These are phyloP conservation scores for Anthrax anthrax DNA, from an alignment of 2,888 invertebrate species.

Conservation along the genomic window DNA sequence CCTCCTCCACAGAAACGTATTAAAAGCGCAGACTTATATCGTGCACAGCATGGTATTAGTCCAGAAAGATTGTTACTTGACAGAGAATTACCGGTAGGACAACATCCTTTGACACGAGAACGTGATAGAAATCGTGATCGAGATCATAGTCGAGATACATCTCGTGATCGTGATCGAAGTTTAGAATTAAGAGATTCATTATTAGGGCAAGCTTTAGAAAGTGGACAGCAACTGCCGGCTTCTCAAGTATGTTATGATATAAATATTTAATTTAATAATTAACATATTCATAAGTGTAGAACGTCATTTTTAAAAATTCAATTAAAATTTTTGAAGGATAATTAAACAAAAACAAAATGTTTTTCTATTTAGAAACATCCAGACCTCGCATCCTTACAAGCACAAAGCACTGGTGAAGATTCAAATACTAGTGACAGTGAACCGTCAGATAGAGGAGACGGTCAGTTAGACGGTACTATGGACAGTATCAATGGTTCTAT, in stretches of 20 bases:
- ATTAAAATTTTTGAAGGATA: no score
- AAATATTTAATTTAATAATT: no score
- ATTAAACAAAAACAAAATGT: no score
- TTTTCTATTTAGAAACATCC: slow-evolving; percentile 33
- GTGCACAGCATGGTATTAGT: slow-evolving; percentile 42
- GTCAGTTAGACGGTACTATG: slow-evolving; percentile 45
- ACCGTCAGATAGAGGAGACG: slow-evolving; percentile 50
- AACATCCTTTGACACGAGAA: slow-evolving; percentile 31
- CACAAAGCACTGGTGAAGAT: slow-evolving; percentile 66
- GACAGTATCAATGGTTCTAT: slow-evolving; percentile 49
- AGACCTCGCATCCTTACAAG: slow-evolving; percentile 42
- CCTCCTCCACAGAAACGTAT: slow-evolving; percentile 55
- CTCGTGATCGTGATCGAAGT: slow-evolving; percentile 41
- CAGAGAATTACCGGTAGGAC: slow-evolving; percentile 26
- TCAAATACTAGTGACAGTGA: slow-evolving; percentile 74
- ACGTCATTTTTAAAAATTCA: no score
- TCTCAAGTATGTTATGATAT: slow-evolving; percentile 27
- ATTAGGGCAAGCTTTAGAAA: slow-evolving; percentile 63
- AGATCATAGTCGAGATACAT: slow-evolving; percentile 17
- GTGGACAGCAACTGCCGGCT: slow-evolving; percentile 39
- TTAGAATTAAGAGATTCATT: slow-evolving; percentile 57
- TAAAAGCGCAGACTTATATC: slow-evolving; percentile 52
- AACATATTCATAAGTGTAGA: no score
- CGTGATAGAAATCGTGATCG: slow-evolving; percentile 20
- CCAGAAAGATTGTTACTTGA: slow-evolving; percentile 34